Base-by-base conservation (phyloP, 2,888 invertebrate genomes). In the Lasioglossum calceatum region DNA sequence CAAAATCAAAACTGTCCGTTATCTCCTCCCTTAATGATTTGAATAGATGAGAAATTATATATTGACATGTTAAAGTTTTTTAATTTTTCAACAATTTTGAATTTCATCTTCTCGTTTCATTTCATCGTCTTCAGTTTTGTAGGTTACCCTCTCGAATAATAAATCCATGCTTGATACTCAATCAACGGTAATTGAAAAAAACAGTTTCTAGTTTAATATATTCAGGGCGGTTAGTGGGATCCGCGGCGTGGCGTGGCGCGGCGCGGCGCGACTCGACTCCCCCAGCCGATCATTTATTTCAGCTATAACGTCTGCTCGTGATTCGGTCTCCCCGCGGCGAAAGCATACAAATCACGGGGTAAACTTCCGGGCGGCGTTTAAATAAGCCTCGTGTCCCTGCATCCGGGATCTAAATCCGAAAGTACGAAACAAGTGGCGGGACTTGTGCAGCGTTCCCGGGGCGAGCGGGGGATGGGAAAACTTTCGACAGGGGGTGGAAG, bases 361-460 rank as follows among this genome's bases (percentile, higher is more conserved):
- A 86, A 91, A 90, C 86, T 89, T 87, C 54, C 76, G 67, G 84
- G 82, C 73, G 74, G 72, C 75, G 87, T 85, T 90, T 90, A 91
- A 90, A 89, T 88, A 90, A 89, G 88, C 91, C 78, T 77, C 77
- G 80, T 71, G 54, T 23, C 50, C 61, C 67, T 61, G 72, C 42
- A 76, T 61, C 32, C 14, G 54, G 39, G 44, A 32, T 58, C 84
- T 84, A 90, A 90, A 90, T 90, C 81, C 81, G 86, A 90, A 85
- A 88, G 88, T 91, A 84, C 86, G 88, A 91, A 91, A 91, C 89
- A 90, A 87, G 89, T 86, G 88, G 84, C 82, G 81, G 78, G 88
- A 87, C 88, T 88, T 85, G 61, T 79, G 79, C 83, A 64, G 61
- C 80, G 79, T 75, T 77, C 72, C 58, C 74, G 19, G 47, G 64